A percentile compares a stretch with the other conserved stretches of the same genome.
These are phyloP conservation scores for Chymomyza amoena DNA, from an alignment of 2,888 invertebrate genomes.

Conservation along the genomic window DNA sequence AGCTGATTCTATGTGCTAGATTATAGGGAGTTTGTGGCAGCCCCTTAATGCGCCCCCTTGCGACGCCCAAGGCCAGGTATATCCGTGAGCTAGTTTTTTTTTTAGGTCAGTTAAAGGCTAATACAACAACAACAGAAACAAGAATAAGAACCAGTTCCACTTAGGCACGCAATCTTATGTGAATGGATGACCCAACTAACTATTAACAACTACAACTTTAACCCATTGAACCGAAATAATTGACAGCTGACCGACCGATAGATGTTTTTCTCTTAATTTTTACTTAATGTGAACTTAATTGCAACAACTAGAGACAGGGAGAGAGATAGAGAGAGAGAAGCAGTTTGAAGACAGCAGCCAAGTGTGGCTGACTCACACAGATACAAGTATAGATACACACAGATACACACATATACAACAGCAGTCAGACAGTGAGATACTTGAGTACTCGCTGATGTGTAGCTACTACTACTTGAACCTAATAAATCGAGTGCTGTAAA, in stretches of 20 bases:
- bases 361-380: constrained; percentile 2
- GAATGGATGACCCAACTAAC: background rate
- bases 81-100: no score
- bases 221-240: background rate
- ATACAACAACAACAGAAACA: no score
- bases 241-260: constrained; percentile 11
- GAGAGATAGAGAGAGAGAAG: no score
- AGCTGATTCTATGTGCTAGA: no score
- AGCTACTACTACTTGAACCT: constrained; percentile 61
- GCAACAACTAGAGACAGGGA: constrained; percentile 31
- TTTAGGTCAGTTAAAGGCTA: background rate
- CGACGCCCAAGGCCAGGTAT: no score
- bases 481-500: constrained; percentile 64
- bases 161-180: background rate
- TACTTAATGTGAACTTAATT: constrained; percentile 67
- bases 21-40: no score
- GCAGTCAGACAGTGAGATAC: background rate
- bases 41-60: no score
- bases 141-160: background rate
- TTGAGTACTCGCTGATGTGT: constrained; percentile 28
- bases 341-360: constrained; percentile 30
- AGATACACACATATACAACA: constrained; percentile 2
- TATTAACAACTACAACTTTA: background rate
- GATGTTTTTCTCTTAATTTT: constrained; percentile 53
- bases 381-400: background rate